Base-by-base conservation (phyloP, 2,888 invertebrate genomes). In the Cheilosia grossa region DNA sequence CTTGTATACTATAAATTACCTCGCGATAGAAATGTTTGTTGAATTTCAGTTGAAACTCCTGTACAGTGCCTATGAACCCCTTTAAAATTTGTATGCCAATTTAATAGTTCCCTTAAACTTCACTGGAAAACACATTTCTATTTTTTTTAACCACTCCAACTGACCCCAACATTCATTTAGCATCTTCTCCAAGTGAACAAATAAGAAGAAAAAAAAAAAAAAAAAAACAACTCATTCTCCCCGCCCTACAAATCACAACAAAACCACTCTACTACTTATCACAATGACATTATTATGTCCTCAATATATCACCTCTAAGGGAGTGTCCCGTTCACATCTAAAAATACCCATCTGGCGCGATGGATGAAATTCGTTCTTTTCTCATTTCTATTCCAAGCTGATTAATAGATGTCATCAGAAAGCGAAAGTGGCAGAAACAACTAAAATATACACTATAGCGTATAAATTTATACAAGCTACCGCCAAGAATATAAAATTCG, bases 371-470 rank as follows among this genome's bases (percentile, higher is more conserved):
- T 64, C 37, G 51, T 58, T 37, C n/a, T 19, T 59, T 64, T 40
- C 30, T 42, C 58, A 19, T 59, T 37, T 17, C 37, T 37, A 37
- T 44, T 63, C 42, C 30, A 24, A 30, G 58, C 80, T 80, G 83
- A 83, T 83, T 74, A 83, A 83, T 83, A 74, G 80, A 80, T 75
- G 73, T 83, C 74, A 74, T 83, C 80, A 74, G 59, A 80, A 74
- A 74, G 64, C 54, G 56, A 83, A 83, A 83, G 82, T 83, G 82
- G 27, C 82, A 73, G 67, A 79, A 69, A 83, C 73, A 79, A 42
- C 80, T 64, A 69, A 70, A 47, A 78, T 19, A 59, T 33, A 51
- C 33, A 70, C 53, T 33, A 42, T 19, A 42, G 37, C 58, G 67
- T 59, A 82, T 72, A 72, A 72, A 67, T 74, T 74, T 59, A 1